Base-by-base conservation (phyloP, 2,797 vertebrate species). In the Eurystomus glaucurus region DNA sequence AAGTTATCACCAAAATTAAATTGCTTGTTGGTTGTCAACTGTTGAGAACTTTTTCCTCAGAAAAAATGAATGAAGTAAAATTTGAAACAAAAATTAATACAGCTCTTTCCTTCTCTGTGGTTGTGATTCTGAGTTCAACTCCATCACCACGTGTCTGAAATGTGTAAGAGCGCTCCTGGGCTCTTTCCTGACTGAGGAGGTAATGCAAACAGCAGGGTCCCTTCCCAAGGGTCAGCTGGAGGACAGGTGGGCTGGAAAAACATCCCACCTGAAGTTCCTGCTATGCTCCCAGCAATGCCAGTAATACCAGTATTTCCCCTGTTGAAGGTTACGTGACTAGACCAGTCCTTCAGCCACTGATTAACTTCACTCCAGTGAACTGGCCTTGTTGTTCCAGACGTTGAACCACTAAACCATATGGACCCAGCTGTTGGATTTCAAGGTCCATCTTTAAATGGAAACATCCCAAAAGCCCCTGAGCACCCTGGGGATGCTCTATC, bases 401-500 rank as follows among this genome's bases (percentile, higher is more conserved):
- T n/a, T 39, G 52, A 80, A 48, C 29, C 22, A 55, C 51, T 58
- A 37, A 79, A n/a, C 23, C 45, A 17, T 10, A 29, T 0, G 37
- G 45, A 48, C 50, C 37, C 90, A 92, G 79, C 45, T 72, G 50
- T 16, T 71, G 28, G 31, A 75, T 84, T 74, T 80, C 39, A 71
- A 89, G 66, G 19, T 51, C 31, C 21, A 17, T 25, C 68, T 76
- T 87, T 58, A 61, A 76, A 66, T 3, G 0, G 1, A 48, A 70
- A 66, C 25, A 37, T 55, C 57, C 52, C 45, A 3, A 81, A 81
- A 75, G 26, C 11, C 66, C 25, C 58, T 35, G 21, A 66, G 55
- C 29, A 14, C n/a, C 14, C 31, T 0, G 0, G 48, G 79, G 79
- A 46, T 55, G 60, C 64, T 31, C 2, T 14, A 28, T 43, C 54